phyloP scores from a whole-genome alignment of 2,888 invertebrate species.

The Eremobia ochroleuca region DNA sequence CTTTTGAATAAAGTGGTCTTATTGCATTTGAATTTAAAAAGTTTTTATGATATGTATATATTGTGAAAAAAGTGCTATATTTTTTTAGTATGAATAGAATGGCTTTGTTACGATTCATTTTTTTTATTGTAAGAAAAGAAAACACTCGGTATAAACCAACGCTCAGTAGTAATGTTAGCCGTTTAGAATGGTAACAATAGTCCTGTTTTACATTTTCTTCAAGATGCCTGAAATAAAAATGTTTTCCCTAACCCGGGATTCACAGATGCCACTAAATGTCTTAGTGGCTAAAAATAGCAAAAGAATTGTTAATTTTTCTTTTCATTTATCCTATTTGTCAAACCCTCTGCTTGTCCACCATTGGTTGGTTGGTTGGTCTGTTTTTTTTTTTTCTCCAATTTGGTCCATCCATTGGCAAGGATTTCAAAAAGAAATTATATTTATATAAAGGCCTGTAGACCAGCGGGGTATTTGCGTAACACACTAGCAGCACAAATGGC shows the following conservation, averaged over 20 bases:
- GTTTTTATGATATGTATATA: too few species aligned
- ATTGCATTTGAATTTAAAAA: not conserved
- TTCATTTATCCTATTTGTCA: not conserved
- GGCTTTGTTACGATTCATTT: not conserved
- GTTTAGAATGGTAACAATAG: not conserved
- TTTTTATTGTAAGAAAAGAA: not conserved
- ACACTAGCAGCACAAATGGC: too few species aligned
- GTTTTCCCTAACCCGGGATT: not conserved
- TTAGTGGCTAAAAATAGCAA: not conserved
- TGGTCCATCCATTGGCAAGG: not conserved
- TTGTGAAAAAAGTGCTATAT: too few species aligned
- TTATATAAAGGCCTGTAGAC: not conserved
- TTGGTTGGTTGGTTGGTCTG: too few species aligned
- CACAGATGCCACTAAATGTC: not conserved
- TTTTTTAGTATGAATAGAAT: not conserved
- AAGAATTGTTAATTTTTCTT: not conserved
- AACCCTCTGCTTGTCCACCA: not conserved
- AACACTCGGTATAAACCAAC: not conserved
- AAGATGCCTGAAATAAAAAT: not conserved
- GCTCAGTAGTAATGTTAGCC: not conserved
- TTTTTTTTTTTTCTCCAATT: too few species aligned
- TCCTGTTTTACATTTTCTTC: not conserved
- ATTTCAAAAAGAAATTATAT: not conserved
- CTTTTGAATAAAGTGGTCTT: not conserved
- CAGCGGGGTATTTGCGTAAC: too few species aligned